A percentile compares a stretch with the other conserved stretches of the same genome.
These are phyloP conservation scores for Beroe ovata DNA, from an alignment of 37 sponge, comb jelly and placozoan species.

Conservation along the genomic window DNA sequence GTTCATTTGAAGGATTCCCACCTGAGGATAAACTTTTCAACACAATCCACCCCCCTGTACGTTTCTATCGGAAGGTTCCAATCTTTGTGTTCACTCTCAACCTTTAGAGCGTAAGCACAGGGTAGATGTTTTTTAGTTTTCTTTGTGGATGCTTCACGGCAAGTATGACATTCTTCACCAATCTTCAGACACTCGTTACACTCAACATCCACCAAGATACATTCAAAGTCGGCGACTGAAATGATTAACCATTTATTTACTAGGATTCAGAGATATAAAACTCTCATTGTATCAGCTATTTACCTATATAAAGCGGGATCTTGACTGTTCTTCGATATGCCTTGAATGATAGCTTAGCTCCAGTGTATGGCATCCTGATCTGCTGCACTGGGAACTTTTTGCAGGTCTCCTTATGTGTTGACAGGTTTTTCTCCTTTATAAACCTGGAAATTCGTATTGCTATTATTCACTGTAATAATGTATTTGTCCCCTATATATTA, in stretches of 20 bases:
- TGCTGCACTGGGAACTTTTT: not conserved
- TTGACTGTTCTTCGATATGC: not conserved
- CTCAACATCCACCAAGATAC: not conserved
- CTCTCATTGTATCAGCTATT: not conserved
- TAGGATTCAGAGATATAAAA: not conserved
- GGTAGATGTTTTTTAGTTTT: not conserved
- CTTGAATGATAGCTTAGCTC: not conserved
- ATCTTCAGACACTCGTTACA: not conserved
- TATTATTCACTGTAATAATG: too few relatives aligned
- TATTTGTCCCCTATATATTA: too few relatives aligned
- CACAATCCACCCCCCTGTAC: not conserved
- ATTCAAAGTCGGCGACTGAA: conserved; percentile 18
- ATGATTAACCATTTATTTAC: too few relatives aligned
- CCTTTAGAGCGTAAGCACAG: not conserved
- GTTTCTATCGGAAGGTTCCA: not conserved
- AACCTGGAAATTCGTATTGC: not conserved
- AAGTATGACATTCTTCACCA: not conserved
- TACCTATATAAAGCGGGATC: conserved; percentile 1
- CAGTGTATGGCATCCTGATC: not conserved
- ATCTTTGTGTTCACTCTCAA: not conserved
- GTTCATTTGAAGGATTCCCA: too few relatives aligned
- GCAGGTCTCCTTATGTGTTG: not conserved
- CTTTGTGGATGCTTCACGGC: not conserved
- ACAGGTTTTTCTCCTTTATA: not conserved
- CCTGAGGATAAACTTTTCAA: not conserved